Percentiles rank a stretch among this genome's conserved stretches.
These are phyloP conservation scores for Progne subis DNA, from an alignment of 2,113 vertebrate species.

Conservation along the genomic window DNA sequence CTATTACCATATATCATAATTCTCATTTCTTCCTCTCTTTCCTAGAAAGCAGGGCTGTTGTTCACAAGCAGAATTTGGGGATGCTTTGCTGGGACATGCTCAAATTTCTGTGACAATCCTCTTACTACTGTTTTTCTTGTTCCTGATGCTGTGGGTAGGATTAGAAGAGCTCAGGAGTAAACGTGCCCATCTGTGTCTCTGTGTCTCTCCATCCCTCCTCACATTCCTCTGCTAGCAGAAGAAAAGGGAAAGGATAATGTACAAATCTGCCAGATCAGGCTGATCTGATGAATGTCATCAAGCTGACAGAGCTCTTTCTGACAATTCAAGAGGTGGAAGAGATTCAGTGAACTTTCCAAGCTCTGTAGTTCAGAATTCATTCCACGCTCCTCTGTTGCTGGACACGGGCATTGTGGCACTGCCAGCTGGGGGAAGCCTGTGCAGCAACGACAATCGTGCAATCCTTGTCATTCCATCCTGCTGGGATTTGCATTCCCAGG, in stretches of 20 bases:
- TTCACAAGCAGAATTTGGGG: neutral
- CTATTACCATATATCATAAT: fast-evolving
- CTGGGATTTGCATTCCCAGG: slow-evolving; percentile 37
- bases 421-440: neutral
- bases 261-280: neutral
- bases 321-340: slow-evolving; percentile 14
- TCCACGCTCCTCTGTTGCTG: neutral
- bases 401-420: neutral
- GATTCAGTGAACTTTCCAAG: slow-evolving; percentile 9
- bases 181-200: neutral
- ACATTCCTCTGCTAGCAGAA: neutral
- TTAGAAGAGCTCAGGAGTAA: neutral
- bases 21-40: neutral
- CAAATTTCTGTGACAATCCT: neutral
- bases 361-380: neutral
- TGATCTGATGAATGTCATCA: slow-evolving; percentile 7
- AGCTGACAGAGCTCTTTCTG: slow-evolving; percentile 50
- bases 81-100: neutral
- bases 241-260: neutral
- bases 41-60: neutral
- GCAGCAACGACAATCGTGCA: neutral
- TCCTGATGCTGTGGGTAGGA: neutral
- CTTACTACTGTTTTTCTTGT: neutral
- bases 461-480: neutral
- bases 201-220: neutral